These are phyloP conservation scores for Uloborus plumipes DNA, from an alignment of 2,888 invertebrate species.

Conservation along the genomic window DNA sequence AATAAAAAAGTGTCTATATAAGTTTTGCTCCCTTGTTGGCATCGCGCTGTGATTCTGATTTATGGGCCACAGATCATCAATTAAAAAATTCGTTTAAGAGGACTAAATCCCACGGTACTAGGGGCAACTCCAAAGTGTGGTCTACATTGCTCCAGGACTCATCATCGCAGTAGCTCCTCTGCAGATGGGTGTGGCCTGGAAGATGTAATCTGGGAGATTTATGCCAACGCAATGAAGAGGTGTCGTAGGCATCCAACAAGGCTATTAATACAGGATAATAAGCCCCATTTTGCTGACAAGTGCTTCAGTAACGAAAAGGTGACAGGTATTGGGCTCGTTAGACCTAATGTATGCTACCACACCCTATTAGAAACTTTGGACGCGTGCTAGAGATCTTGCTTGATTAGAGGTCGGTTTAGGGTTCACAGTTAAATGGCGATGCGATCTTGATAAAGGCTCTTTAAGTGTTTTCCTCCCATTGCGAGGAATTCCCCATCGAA, in stretches of 20 bases:
- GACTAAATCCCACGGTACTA: constrained; percentile 24
- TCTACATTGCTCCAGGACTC: constrained; percentile 7
- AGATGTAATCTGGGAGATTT: constrained; percentile 49
- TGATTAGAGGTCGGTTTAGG: constrained; percentile 27
- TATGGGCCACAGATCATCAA: constrained; percentile 24
- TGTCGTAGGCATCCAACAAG: constrained; percentile 32
- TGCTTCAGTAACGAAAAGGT: constrained; percentile 33
- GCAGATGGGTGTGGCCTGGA: constrained; percentile 29
- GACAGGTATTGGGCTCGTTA: constrained; percentile 45
- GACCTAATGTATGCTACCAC: constrained; percentile 42
- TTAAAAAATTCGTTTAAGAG: constrained; percentile 33
- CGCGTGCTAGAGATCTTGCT: constrained; percentile 26
- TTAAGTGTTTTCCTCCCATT: constrained; percentile 31
- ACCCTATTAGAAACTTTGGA: constrained; percentile 32
- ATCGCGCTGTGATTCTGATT: constrained; percentile 19
- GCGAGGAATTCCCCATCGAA: neutral
- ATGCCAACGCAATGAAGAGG: constrained; percentile 44
- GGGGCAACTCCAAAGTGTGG: constrained; percentile 16
- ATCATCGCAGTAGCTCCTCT: constrained; percentile 35
- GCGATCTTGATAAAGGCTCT: constrained; percentile 14
- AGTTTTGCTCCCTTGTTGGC: constrained; percentile 13
- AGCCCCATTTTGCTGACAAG: constrained; percentile 38
- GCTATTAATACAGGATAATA: constrained; percentile 55
- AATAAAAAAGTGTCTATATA: constrained; percentile 16
- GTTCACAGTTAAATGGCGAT: constrained; percentile 25